Base-by-base conservation (phyloP, 2,113 vertebrate species). In the Calidris pugnax region DNA sequence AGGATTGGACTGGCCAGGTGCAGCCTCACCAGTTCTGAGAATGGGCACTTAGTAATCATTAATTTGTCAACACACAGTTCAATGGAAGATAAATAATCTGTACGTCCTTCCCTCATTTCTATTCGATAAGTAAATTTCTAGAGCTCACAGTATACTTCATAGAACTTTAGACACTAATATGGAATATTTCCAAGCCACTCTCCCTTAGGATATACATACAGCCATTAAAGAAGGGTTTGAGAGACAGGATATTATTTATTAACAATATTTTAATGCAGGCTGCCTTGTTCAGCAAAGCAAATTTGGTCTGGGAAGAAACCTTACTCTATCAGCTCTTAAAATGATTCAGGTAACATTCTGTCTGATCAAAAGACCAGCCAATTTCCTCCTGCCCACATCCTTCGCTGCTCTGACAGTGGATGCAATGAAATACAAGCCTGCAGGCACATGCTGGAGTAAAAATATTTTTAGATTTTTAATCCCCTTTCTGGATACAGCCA, bases 311-410 rank as follows among this genome's bases (percentile, higher is more conserved):
- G 71, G 77, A 95, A 97, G 87, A 96, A 90, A 95, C 92, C 80
- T 85, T 91, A 76, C 85, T 53, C 78, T 90, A 92, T 94, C 94
- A 92, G 78, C 85, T 97, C 87, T 97, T 94, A 96, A 97, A 98
- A 93, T 94, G 85, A 97, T 97, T 97, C 97, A 93, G 93, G 97
- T 97, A 95, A 95, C 97, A 97, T 91, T 96, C 90, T 20, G 64
- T 77, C 90, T 97, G 96, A 97, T 97, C 96, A 97, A 97, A 98
- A 97, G 97, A 89, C 80, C 56, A 90, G 96, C 90, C 95, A 94
- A 93, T 98, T 98, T 98, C 96, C 97, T 98, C 86, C 95, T 93
- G 97, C 96, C 97, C 93, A 94, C 94, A 95, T 95, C 94, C 79
- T 95, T 83, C 87, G 91, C 73, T 87, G 51, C 45, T 95, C 96